Evolutionary conservation across 2,888 invertebrate genomes (phyloP).

Genomic region (Drosophila anomalata): DNA sequence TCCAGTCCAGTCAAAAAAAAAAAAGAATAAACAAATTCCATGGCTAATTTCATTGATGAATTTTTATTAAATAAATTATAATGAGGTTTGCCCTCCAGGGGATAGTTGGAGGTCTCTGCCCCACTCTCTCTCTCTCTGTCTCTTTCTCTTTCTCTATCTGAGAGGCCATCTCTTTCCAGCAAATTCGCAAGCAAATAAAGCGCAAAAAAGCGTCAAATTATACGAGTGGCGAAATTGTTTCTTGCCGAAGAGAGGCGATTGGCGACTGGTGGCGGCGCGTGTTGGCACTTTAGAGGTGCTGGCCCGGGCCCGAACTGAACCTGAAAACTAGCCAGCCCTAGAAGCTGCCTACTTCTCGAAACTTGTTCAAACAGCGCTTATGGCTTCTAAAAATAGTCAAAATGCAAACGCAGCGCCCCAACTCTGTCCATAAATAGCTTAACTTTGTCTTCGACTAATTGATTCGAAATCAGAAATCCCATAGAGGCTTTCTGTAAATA

Average conservation of each 20-base stretch:
- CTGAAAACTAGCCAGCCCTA: constrained; percentile 47
- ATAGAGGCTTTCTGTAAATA: constrained; percentile 38
- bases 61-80: constrained; percentile 80
- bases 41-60: constrained; percentile 80
- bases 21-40: constrained; percentile 31
- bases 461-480: constrained; percentile 22
- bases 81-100: constrained; percentile 54
- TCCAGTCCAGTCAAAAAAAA: neutral
- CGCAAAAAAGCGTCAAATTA: constrained; percentile 47
- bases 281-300: constrained; percentile 67
- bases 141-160: neutral
- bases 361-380: constrained; percentile 42
- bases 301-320: constrained; percentile 29
- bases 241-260: constrained; percentile 18
- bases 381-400: constrained; percentile 39
- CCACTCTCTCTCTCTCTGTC: neutral
- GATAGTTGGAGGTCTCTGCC: constrained; percentile 18
- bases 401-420: constrained; percentile 25
- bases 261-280: constrained; percentile 59
- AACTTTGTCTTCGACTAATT: constrained; percentile 31
- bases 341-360: constrained; percentile 23
- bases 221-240: constrained; percentile 56
- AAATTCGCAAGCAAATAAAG: constrained; percentile 45
- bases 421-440: constrained; percentile 36
- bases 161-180: neutral